These are phyloP conservation scores for Brachionus rotundiformis DNA, from an alignment of 1,140 invertebrate species.

Conservation along the genomic window DNA sequence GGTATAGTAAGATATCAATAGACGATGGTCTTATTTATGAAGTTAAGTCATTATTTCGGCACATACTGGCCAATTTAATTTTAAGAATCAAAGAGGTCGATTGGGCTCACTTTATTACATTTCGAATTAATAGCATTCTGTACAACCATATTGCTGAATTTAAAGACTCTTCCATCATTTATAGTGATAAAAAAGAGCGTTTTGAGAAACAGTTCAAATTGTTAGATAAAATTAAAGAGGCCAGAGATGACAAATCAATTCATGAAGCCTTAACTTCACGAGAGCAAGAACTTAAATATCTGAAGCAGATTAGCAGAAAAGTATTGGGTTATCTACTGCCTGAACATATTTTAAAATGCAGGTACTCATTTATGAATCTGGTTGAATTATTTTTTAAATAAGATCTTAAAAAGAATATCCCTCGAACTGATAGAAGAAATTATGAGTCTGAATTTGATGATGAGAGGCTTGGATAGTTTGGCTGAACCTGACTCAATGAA, in stretches of 20 bases:
- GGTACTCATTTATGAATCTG: background rate
- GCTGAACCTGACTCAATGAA: constrained; percentile 34
- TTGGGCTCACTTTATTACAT: constrained; percentile 1
- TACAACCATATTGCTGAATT: constrained; percentile 16
- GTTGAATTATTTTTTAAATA: background rate
- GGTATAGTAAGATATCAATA: constrained; percentile 41
- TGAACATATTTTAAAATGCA: constrained; percentile 35
- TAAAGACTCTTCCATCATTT: background rate
- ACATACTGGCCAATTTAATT: constrained; percentile 35
- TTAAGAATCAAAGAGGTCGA: constrained; percentile 17
- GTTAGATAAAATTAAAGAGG: background rate
- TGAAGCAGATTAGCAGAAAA: constrained; percentile 15
- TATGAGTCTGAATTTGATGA: background rate
- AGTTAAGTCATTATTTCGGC: constrained; percentile 15
- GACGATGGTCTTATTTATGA: constrained; percentile 32
- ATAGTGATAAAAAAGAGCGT: background rate
- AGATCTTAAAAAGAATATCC: background rate
- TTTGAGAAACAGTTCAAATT: background rate
- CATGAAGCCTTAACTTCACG: constrained; percentile 12
- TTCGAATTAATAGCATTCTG: constrained; percentile 9
- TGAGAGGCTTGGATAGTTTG: constrained; percentile 20
- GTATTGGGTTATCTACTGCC: background rate
- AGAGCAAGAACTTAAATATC: constrained; percentile 25
- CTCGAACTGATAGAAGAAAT: constrained; percentile 41
- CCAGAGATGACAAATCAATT: background rate